A percentile compares a stretch with the other conserved stretches of the same genome.
Conservation (phyloP, 2,888 invertebrate species). For the Andrena bicolor region DNA sequence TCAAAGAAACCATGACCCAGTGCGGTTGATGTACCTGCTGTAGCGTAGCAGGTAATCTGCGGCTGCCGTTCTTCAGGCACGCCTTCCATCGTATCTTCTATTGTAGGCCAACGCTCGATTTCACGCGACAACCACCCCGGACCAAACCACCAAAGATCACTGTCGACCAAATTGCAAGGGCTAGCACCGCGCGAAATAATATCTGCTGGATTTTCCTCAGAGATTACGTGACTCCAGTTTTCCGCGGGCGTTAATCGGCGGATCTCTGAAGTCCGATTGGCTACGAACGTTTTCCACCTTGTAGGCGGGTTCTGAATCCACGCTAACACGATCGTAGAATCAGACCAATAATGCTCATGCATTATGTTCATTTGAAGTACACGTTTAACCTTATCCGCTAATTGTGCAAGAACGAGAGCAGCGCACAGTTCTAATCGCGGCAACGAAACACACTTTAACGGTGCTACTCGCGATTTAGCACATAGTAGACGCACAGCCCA, state of each 20-base stretch:
- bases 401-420: not conserved
- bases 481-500: not conserved
- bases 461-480: slow-evolving; percentile 18
- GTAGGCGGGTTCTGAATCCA: not conserved
- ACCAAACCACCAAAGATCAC: not conserved
- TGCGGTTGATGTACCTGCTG: too few species aligned
- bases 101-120: rapidly evolving
- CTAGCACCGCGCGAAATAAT: not conserved
- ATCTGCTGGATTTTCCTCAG: slow-evolving; percentile 14
- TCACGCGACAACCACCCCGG: not conserved
- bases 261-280: not conserved
- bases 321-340: not conserved
- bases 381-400: not conserved
- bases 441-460: not conserved
- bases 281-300: not conserved
- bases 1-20: not conserved
- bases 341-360: not conserved
- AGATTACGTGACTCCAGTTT: slow-evolving; percentile 9
- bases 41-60: too few species aligned
- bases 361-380: not conserved
- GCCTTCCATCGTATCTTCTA: too few species aligned
- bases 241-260: not conserved
- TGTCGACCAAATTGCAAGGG: not conserved
- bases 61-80: too few species aligned
- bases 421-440: slow-evolving; percentile 20